Evolutionary conservation across 2,797 vertebrate species (phyloP), one percentile per base, ranked within the genome.

Genomic region (Melanotaenia trifasciata): DNA sequence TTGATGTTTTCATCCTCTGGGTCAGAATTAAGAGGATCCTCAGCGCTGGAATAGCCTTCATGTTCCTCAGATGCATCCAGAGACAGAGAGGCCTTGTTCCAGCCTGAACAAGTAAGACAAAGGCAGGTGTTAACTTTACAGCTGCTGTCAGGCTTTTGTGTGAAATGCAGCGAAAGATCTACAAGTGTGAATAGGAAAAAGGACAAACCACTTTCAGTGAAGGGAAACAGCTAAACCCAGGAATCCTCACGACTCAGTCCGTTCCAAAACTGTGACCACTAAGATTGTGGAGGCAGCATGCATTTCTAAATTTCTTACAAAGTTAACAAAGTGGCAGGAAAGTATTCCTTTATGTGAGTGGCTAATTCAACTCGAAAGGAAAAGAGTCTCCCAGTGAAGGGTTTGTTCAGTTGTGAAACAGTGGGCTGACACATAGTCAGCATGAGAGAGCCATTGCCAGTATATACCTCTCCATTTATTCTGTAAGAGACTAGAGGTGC

Each of bases 21-120:
- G 67, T 99, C 98, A 0, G 98, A 99, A 90, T 98, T 98, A 14
- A 97, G 87, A 0, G 95, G 96, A 26, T 99, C 98, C 73, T 99
- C 98, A 0, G 96, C 92, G 0, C 98, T 99, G 20, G 98, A 99
- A 91, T 98, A 99, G 58, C 95, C 96, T 0, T 98, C 97, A 18
- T 94, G 96, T 84, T 99, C 98, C 91, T 96, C 97, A 0, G 97
- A 96, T 14, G 94, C 96, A 40, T 98, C 97, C 67, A 96, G 84
- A 0, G 96, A 97, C 53, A 96, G 92, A 4, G 96, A 95, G 0
- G 95, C 83, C 89, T 97, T 99, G 85, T 94, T 94, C 97, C 97
- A 99, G 18, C 97, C 98, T 99, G 72, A 53, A n/a, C 36, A 59
- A 45, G 33, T 56, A 20, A 74, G 1, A 18, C n/a, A 68, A 30